Conservation (phyloP, 2,797 vertebrate genomes). For the Calcarius lapponicus region DNA sequence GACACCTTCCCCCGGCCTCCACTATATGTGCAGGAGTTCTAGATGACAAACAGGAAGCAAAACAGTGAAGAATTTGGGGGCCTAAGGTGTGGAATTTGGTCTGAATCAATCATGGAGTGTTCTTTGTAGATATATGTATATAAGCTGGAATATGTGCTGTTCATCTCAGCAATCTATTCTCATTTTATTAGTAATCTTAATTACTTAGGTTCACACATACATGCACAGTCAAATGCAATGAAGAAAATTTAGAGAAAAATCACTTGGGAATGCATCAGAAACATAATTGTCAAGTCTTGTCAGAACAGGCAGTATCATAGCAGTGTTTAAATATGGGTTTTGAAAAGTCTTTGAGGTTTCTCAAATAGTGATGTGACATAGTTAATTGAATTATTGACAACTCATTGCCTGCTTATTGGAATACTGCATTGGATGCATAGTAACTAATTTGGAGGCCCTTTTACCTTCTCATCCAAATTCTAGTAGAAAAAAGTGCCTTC, state of each 20-base stretch:
- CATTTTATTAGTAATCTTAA: not conserved
- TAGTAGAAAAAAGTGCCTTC: not conserved
- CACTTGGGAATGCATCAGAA: not conserved
- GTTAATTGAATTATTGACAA: not conserved
- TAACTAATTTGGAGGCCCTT: not conserved
- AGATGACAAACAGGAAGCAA: not conserved
- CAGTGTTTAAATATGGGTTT: not conserved
- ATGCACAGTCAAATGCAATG: not conserved
- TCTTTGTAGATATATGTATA: not conserved
- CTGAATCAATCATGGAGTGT: not conserved
- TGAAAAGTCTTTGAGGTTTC: not conserved
- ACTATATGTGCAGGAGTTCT: conserved; percentile 1
- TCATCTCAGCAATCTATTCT: not conserved
- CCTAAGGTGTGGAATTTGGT: not conserved
- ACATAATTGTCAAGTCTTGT: not conserved
- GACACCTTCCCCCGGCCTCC: not conserved
- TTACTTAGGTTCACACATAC: not conserved
- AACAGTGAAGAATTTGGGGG: conserved; percentile 29
- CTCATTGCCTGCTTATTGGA: not conserved
- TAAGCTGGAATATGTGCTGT: not conserved
- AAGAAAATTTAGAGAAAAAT: not conserved
- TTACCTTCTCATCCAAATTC: not conserved
- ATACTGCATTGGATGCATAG: not conserved
- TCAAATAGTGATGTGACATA: not conserved
- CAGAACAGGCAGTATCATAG: not conserved